Conservation (phyloP, 2,888 invertebrate species). For the Amiota minor region DNA sequence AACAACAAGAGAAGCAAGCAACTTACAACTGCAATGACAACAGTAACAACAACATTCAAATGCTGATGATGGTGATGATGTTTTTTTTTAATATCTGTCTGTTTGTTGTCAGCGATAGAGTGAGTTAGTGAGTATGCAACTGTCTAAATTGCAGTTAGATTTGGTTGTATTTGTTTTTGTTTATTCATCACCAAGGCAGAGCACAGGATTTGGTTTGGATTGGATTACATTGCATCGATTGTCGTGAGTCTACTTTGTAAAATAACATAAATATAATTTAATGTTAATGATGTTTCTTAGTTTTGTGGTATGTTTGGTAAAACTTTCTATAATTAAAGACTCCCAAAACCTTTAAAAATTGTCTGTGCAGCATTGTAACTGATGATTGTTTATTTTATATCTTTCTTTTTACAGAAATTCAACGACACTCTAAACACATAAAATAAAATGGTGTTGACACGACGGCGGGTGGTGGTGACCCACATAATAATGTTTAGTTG, state of each 20-base stretch:
- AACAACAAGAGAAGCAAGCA: slow-evolving; percentile 18
- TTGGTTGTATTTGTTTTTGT: neutral
- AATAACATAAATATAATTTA: slow-evolving; percentile 4
- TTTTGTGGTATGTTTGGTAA: neutral
- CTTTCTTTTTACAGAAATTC: too few species aligned
- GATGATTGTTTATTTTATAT: too few species aligned
- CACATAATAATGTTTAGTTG: neutral
- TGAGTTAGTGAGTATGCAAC: too few species aligned
- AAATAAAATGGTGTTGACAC: neutral
- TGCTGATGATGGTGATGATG: neutral
- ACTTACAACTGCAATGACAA: neutral
- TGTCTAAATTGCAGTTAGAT: slow-evolving; percentile 8
- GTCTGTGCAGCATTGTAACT: too few species aligned
- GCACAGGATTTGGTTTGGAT: neutral
- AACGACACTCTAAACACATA: too few species aligned
- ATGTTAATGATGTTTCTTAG: neutral
- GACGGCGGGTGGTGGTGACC: too few species aligned
- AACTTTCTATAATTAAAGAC: too few species aligned
- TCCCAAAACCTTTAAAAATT: too few species aligned
- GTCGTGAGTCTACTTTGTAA: slow-evolving; percentile 6
- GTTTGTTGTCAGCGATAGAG: neutral
- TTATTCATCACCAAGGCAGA: neutral
- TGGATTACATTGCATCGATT: neutral
- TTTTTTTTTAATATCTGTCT: neutral
- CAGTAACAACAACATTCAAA: neutral